Evolutionary conservation across 1,140 invertebrate genomes (phyloP).

Genomic region (Musca vetustissima): DNA sequence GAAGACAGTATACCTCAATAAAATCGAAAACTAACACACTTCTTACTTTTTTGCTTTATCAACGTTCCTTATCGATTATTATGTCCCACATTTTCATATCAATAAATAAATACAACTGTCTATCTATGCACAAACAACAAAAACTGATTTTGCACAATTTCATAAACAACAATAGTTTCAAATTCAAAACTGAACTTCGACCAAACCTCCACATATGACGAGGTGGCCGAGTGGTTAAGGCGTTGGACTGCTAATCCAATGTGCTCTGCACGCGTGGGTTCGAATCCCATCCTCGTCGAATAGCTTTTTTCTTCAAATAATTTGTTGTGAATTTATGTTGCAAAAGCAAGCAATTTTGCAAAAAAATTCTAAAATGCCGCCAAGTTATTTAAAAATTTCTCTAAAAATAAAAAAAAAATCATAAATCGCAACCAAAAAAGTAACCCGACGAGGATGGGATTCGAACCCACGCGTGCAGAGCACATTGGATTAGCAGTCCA

Average conservation of each 20-base stretch:
- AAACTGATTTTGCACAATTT: not conserved
- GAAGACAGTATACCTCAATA: too few relatives aligned
- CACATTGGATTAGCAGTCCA: conserved; percentile 78
- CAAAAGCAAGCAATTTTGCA: too few relatives aligned
- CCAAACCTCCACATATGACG: conserved; percentile 57
- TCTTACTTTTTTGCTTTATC: too few relatives aligned
- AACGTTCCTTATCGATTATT: too few relatives aligned
- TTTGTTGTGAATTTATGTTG: not conserved
- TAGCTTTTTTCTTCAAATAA: not conserved
- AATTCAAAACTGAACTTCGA: not conserved
- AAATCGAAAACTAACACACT: too few relatives aligned
- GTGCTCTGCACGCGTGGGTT: conserved; percentile 79
- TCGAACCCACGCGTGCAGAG: conserved; percentile 83
- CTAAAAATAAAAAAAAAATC: not conserved
- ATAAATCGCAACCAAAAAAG: conserved; percentile 2
- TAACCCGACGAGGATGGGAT: conserved; percentile 78
- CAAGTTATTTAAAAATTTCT: too few relatives aligned
- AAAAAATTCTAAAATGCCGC: too few relatives aligned
- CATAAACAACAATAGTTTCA: not conserved
- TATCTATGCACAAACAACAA: too few relatives aligned
- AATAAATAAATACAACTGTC: too few relatives aligned
- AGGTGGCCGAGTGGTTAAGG: conserved; percentile 89
- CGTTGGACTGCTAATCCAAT: conserved; percentile 81
- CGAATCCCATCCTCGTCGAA: conserved; percentile 84
- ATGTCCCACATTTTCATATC: too few relatives aligned